Evolutionary conservation across 2,113 vertebrate species (phyloP), one percentile per base, ranked within the genome.

Genomic region (Procapra przewalskii): DNA sequence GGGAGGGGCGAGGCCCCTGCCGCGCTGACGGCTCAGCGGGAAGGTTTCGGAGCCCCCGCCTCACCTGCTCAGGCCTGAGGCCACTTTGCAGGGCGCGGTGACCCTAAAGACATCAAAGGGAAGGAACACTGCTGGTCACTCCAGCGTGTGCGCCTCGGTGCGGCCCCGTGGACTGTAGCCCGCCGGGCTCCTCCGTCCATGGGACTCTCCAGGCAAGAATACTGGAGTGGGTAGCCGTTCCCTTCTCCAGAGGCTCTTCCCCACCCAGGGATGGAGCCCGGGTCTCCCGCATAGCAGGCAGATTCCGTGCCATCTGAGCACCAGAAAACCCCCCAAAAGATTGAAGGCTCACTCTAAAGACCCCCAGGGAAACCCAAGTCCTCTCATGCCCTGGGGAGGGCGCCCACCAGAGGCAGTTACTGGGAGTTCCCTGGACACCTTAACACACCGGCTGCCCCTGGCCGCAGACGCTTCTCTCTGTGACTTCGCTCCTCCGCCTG

Each of bases 21-120:
- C 6, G 50, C 3, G 15, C 17, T 7, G n/a, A 55, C 11, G 1
- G 50, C 12, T 40, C 7, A 8, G n/a, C 1, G 0, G 27, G 36
- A 57, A 40, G 16, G 36, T 15, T 55, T 43, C 6, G 36, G 17
- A 43, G 36, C 14, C 12, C 36, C 36, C 36, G 23, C 88, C 88
- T 23, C 45, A 7, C 31, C 80, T 23, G 50, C 45, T n/a, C 80
- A 13, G 75, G 75, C 43, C 43, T 31, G 75, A 79, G 27, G 2
- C 43, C 25, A 16, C 75, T 27, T 0, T 29, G 75, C 27, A 29
- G 27, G 77, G 3, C 43, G 31, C 43, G 2, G 77, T 29, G 77
- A 80, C 4, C 27, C 71, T 27, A 13, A 7, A 25, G 21, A 14
- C 36, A 43, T 14, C 36, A 25, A 3, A 43, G 71, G 71, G 36